Conservation (phyloP, 2,888 invertebrate species). For the Lochmaea crataegi region DNA sequence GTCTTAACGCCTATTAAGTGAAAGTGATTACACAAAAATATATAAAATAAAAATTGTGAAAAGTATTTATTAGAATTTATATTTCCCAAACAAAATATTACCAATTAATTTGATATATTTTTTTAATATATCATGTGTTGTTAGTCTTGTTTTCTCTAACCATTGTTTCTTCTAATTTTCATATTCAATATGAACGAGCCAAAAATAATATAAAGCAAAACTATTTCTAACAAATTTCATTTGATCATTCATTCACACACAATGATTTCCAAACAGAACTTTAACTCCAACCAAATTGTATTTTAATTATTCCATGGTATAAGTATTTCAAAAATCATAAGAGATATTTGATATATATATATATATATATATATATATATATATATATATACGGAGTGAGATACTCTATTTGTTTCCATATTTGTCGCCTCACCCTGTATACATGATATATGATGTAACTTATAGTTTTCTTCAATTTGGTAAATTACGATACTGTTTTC, state of each 20-base stretch:
- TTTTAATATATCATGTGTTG: not conserved
- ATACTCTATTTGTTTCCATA: no score
- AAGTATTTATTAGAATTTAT: not conserved
- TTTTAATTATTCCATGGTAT: not conserved
- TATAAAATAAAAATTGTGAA: not conserved
- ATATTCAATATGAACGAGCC: not conserved
- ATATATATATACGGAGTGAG: no score
- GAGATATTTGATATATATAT: no score
- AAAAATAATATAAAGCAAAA: not conserved
- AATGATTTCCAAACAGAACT: no score
- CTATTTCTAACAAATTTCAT: no score
- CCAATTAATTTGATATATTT: not conserved
- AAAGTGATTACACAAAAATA: not conserved
- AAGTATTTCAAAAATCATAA: not conserved
- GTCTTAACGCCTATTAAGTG: not conserved
- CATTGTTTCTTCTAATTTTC: not conserved
- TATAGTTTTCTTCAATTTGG: no score
- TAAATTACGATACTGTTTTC: no score
- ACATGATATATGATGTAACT: no score
- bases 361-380: no score
- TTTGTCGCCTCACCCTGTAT: no score
- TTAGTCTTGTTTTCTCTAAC: not conserved
- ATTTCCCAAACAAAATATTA: not conserved
- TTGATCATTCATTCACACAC: no score
- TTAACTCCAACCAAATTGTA: not conserved